Base-by-base conservation (phyloP, 2,797 vertebrate species). In the Zenarchopterus dispar region DNA sequence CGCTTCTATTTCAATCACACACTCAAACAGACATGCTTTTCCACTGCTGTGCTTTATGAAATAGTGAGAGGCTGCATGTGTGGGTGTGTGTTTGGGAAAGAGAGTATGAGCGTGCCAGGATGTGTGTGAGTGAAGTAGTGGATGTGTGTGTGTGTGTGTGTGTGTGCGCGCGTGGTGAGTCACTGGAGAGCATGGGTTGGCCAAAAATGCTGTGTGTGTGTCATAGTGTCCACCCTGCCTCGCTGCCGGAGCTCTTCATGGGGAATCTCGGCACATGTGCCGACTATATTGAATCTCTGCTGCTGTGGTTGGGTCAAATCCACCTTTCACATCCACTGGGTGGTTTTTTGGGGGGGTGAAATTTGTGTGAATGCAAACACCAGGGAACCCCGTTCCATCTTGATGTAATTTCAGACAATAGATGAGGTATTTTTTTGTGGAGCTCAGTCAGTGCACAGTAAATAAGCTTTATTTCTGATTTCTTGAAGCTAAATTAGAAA, bases 51-150 rank as follows among this genome's bases (percentile, higher is more conserved):
- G 70, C 62, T 78, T 69, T 62, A 66, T 77, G 73, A 72, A 75
- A 67, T 50, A 55, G 62, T 55, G 59, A 65, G 73, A 70, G 77
- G 69, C 54, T 63, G 54, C 18, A 46, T 78, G 67, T 82, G 74
- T 66, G 67, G 39, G 68, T 61, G 67, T 72, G 75, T 79, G 79
- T 73, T 68, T 75, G 62, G 48, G 71, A 67, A 36, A 64, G 70
- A 60, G 73, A 56, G 73, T 69, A 46, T 3, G 17, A 67, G 75
- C 13, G 7, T 62, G 83, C 77, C 69, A 59, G 75, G 56, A 60
- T 75, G 67, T 77, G 70, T 24, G 73, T 49, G 77, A 71, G 74
- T 77, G 58, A 66, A 80, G 81, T 78, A 68, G 55, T 49, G 8
- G 44, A 73, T 78, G n/a, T 50, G 41, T 67, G 50, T 63, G 58